Evolutionary conservation across 2,888 invertebrate genomes (phyloP), one percentile per base, ranked within the genome.

Genomic region (Coenonympha glycerion): DNA sequence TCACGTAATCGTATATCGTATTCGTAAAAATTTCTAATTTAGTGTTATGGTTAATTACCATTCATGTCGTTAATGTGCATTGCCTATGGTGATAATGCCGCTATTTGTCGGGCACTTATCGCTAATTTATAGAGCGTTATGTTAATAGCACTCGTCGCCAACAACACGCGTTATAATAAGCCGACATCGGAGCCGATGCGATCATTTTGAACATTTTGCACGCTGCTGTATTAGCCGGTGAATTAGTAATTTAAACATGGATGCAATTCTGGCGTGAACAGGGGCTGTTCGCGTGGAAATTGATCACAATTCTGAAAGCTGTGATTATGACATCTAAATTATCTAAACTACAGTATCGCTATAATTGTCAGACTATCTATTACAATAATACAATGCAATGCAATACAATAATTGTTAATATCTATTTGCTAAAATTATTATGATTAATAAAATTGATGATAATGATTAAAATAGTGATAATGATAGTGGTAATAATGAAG

Each of bases 161-260:
- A 21, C 39, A 40, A 15, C 9, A 24, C 24, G 16, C 22, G 24
- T 9, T n/a, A 40, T 15, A 40, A n/a, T 26, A 16, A 40, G 5
- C 26, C 39, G 5, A 26, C 16, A 30, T 6, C 30, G 13, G 28
- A 11, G 11, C 18, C 28, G 8, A n/a, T 18, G 11, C 19, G 18
- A n/a, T 19, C 18, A 30, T 28, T 41, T n/a, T 13, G 11, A 19
- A 30, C 41, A 41, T 41, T 41, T 41, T 30, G 28, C 30, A 19
- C 30, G n/a, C 6, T 30, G 30, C 11, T 19, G 19, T 15, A 30
- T 41, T 40, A 40, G 16, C 39, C 5, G 15, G 24, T 3, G 16
- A 26, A 40, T 24, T 40, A 28, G 11, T 30, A 28, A 41, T 41
- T 41, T 30, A 30, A 28, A 41, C 41, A 28, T 41, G 18, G 28